Percentiles rank a stretch among this genome's conserved stretches.
Evolutionary conservation across 2,888 invertebrate genomes (phyloP).

Genomic region (Nomada ferruginata): DNA sequence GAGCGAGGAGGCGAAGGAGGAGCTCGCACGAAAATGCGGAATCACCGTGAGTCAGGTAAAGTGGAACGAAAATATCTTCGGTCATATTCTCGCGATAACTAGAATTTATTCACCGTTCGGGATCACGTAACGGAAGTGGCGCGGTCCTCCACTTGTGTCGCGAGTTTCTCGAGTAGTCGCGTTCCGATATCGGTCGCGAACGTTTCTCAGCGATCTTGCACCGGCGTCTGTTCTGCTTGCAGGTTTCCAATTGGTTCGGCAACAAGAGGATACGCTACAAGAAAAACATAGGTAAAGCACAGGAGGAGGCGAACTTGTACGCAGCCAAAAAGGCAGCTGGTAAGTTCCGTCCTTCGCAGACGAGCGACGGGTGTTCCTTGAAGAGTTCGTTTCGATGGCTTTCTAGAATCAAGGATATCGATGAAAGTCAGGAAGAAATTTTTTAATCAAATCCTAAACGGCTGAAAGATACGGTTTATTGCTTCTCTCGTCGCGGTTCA

Average conservation of each 20-base stretch:
- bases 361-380: constrained; percentile 71
- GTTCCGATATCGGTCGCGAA: background rate
- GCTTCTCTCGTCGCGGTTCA: background rate
- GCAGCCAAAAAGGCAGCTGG: constrained; percentile 99
- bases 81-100: background rate
- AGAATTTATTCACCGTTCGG: background rate
- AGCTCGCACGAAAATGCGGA: constrained; percentile 99
- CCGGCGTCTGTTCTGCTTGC: constrained; percentile 7
- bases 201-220: background rate
- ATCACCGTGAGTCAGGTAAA: constrained; percentile 97
- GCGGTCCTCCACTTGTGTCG: background rate
- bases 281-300: constrained; percentile 99
- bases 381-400: constrained; percentile 60
- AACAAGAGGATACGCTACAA: constrained; percentile 99
- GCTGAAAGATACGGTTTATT: constrained; percentile 34
- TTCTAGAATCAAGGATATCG: constrained; percentile 22
- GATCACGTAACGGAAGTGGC: constrained; percentile 12
- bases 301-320: constrained; percentile 99
- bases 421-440: constrained; percentile 2
- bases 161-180: background rate
- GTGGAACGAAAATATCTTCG: constrained; percentile 58
- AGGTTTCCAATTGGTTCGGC: constrained; percentile 99
- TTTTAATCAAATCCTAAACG: constrained; percentile 7
- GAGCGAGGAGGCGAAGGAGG: constrained; percentile 99
- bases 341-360: constrained; percentile 82